phyloP scores from a whole-genome alignment of 2,888 invertebrate species.

The Cryptocheilus praepositus region DNA sequence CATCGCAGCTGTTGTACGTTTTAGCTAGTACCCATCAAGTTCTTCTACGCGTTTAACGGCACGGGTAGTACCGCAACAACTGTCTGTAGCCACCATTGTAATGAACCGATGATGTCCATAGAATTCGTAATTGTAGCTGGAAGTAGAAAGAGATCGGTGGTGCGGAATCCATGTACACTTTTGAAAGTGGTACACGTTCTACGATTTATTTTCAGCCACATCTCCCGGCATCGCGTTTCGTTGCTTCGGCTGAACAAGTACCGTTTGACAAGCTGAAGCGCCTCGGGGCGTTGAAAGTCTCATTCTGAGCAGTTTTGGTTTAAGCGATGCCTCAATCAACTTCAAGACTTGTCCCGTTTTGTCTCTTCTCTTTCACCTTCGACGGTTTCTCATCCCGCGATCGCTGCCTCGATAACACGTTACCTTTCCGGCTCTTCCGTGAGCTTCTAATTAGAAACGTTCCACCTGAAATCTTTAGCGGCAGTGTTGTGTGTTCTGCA shows the following conservation, averaged over 20 bases:
- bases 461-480: no score
- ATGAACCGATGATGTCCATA: no score
- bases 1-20: no score
- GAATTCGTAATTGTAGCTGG: not conserved
- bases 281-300: slow-evolving; percentile 22
- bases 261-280: slow-evolving; percentile 56
- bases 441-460: not conserved
- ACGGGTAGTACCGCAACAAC: no score
- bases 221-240: not conserved
- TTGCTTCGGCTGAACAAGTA: slow-evolving; percentile 39
- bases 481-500: no score
- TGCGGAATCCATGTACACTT: no score
- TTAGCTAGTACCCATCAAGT: no score
- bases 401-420: not conserved
- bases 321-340: slow-evolving; percentile 17
- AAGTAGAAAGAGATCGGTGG: not conserved
- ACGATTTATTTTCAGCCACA: slow-evolving; percentile 16
- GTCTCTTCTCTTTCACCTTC: not conserved
- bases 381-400: not conserved
- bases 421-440: not conserved
- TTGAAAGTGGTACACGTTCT: not conserved
- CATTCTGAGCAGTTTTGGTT: slow-evolving; percentile 10
- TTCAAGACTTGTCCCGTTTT: not conserved
- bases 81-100: no score
- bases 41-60: no score